Percentiles rank a stretch among this genome's conserved stretches.
Conservation (phyloP, 2,113 vertebrate genomes). For the Callithrix jacchus region DNA sequence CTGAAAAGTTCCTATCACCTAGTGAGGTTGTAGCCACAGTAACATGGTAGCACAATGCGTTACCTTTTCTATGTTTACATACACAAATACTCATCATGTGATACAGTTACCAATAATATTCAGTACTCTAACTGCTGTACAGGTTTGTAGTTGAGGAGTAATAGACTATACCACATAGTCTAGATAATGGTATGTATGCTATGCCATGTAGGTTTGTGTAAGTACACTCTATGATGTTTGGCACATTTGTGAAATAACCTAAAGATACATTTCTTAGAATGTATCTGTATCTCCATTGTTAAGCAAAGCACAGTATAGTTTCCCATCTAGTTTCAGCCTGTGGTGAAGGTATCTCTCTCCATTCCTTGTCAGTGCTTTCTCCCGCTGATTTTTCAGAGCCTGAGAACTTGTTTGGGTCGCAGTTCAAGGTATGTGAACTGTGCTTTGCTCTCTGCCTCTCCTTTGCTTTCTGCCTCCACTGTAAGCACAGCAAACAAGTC, state of each 20-base stretch:
- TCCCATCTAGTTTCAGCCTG: background rate
- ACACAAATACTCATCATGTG: background rate
- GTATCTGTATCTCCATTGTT: background rate
- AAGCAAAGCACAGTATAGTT: background rate
- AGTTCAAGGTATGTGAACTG: background rate
- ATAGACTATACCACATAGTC: background rate
- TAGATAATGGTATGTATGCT: background rate
- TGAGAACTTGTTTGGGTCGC: background rate
- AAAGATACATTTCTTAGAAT: background rate
- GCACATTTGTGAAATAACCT: background rate
- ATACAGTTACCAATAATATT: background rate
- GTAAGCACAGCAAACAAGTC: background rate
- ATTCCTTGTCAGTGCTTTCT: background rate
- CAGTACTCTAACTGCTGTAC: background rate
- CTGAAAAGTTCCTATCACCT: background rate
- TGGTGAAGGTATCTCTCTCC: background rate
- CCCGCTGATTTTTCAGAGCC: background rate
- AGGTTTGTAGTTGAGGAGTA: background rate
- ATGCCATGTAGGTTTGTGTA: background rate
- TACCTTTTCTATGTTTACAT: background rate
- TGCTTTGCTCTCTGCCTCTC: background rate
- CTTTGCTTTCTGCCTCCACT: background rate
- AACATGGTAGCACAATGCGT: background rate
- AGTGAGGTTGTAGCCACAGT: background rate
- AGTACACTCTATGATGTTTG: background rate